Evolutionary conservation across 2,113 vertebrate genomes (phyloP), one percentile per base, ranked within the genome.

Genomic region (Oenanthe melanoleuca): DNA sequence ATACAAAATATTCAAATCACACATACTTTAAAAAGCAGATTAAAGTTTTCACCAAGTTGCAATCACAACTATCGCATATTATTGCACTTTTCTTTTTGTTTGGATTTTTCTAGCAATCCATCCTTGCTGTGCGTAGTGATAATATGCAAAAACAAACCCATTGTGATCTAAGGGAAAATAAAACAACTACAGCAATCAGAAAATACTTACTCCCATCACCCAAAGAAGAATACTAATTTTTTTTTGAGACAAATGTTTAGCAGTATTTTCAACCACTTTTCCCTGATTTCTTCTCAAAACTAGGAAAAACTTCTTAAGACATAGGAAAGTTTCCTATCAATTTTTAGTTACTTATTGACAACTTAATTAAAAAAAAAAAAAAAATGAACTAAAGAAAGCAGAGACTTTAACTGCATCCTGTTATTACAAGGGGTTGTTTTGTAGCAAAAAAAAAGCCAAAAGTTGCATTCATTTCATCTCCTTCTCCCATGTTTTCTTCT

Each of bases 401-500:
- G 92, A 96, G 34, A 77, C 40, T 72, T 96, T 90, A 66, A 70
- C 86, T 94, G 45, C 57, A 82, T 88, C n/a, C 38, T 91, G 37
- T 95, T 93, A 80, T 88, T 96, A 79, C n/a, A 79, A 95, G 17
- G 8, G 29, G 5, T 3, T 1, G 63, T 88, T 95, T 70, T 59
- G 71, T 88, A 86, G 79, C 26, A 95, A 96, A 92, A 60, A 86
- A 92, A 91, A 91, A 40, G 70, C 33, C 82, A 94, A 92, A 95
- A 97, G 89, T 97, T 95, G 57, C 33, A 85, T 89, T 96, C 9
- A 23, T 91, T 96, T 96, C 14, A 57, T 96, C 92, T 92, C 80
- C 80, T 96, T 97, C 94, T 96, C 93, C 60, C 92, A 92, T 26
- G 13, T 93, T 92, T 75, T 92, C 93, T 95, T 52, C 88, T 95